A percentile compares a stretch with the other conserved stretches of the same genome.
Conservation (phyloP, 2,888 invertebrate genomes). For the Liodrosophila aerea region DNA sequence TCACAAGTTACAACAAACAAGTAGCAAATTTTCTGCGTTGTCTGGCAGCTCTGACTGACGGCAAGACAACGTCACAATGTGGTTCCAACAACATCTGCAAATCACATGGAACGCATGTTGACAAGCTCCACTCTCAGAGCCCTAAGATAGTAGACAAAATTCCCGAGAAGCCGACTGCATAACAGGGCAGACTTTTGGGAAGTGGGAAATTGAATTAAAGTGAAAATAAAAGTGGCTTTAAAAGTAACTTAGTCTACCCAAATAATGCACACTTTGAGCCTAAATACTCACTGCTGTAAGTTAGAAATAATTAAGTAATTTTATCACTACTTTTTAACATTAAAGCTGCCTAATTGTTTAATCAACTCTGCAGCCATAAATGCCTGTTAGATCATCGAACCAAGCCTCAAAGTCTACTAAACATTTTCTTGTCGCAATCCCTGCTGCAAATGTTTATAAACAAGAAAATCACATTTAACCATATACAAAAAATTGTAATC, state of each 20-base stretch:
- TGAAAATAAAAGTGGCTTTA: too few species aligned
- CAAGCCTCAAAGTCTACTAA: not conserved
- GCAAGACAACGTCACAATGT: slow-evolving; percentile 11
- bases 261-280: too few species aligned
- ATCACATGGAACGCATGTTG: slow-evolving; percentile 54
- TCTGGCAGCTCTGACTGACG: slow-evolving; percentile 31
- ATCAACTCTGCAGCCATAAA: slow-evolving; percentile 10
- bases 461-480: slow-evolving; percentile 69
- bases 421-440: slow-evolving; percentile 37
- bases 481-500: slow-evolving; percentile 34
- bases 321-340: too few species aligned
- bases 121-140: slow-evolving; percentile 23
- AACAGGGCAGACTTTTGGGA: slow-evolving; percentile 23
- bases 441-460: slow-evolving; percentile 28
- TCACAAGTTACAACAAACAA: slow-evolving; percentile 46
- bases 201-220: slow-evolving; percentile 1
- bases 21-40: slow-evolving; percentile 53
- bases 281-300: too few species aligned
- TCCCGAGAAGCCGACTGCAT: slow-evolving; percentile 17
- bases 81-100: slow-evolving; percentile 36
- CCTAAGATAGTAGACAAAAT: slow-evolving; percentile 12
- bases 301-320: too few species aligned
- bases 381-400: not conserved
- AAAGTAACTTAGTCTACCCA: not conserved
- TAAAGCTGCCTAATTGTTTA: not conserved